Conservation (phyloP, 1,140 invertebrate genomes). For the Agrilus planipennis region DNA sequence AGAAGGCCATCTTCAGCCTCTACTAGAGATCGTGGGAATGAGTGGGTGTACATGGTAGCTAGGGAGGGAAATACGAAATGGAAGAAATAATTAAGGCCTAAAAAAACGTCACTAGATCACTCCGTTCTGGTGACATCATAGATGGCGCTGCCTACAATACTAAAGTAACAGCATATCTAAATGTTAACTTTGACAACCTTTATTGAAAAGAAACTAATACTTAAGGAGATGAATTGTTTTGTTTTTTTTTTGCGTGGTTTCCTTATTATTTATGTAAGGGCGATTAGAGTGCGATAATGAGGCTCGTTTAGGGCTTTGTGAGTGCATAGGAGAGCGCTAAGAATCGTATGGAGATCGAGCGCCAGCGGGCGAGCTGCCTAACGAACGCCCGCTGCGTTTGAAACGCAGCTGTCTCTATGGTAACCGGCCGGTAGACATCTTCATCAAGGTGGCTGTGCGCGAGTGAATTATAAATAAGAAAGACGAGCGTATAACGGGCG, state of each 20-base stretch:
- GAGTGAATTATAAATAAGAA: conserved; percentile 29
- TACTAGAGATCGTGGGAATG: too few species aligned
- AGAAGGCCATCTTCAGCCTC: too few species aligned
- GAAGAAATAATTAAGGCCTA: too few species aligned
- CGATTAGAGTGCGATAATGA: not conserved
- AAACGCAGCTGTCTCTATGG: conserved; percentile 31
- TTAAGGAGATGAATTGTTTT: not conserved
- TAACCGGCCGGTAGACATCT: conserved; percentile 28
- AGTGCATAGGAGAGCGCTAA: conserved; percentile 11
- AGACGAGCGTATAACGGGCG: conserved; percentile 19
- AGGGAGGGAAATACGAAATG: too few species aligned
- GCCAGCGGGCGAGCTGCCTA: conserved; percentile 25
- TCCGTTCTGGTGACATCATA: too few species aligned
- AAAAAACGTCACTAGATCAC: too few species aligned
- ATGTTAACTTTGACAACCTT: too few species aligned
- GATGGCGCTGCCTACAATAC: too few species aligned
- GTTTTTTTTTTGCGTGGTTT: too few species aligned
- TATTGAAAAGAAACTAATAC: not conserved
- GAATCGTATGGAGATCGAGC: too few species aligned
- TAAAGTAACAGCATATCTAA: too few species aligned
- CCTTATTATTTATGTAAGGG: not conserved
- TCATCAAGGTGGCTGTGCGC: conserved; percentile 30
- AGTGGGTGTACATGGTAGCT: too few species aligned
- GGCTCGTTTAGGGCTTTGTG: conserved; percentile 1
- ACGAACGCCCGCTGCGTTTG: conserved; percentile 28